Percentiles rank a stretch among this genome's conserved stretches.
phyloP scores from a whole-genome alignment of 1,140 invertebrate genomes.

The Grapholita molesta region DNA sequence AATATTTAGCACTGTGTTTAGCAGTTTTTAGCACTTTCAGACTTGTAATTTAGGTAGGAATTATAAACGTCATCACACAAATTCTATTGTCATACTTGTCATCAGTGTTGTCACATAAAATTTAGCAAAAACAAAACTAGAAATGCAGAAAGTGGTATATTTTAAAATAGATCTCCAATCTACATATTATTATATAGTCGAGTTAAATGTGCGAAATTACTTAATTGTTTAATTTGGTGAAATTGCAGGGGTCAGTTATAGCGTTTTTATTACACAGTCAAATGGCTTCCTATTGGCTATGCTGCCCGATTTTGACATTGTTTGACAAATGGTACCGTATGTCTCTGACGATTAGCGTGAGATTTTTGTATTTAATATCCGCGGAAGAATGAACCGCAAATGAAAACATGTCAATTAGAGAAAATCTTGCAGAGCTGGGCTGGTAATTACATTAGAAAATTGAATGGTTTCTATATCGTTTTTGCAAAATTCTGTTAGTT shows the following conservation, averaged over 20 bases:
- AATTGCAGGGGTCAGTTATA: background rate
- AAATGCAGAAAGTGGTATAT: too few relatives aligned
- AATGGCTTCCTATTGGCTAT: slow-evolving; percentile 18
- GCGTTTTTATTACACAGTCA: background rate
- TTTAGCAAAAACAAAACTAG: too few relatives aligned
- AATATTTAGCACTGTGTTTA: too few relatives aligned
- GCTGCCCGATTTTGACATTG: slow-evolving; percentile 27
- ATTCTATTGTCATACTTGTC: too few relatives aligned
- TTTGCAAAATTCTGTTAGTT: slow-evolving; percentile 28
- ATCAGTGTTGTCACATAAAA: too few relatives aligned
- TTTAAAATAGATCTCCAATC: too few relatives aligned
- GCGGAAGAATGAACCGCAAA: slow-evolving; percentile 49
- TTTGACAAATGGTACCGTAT: slow-evolving; percentile 35
- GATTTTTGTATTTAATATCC: slow-evolving; percentile 20
- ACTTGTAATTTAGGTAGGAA: too few relatives aligned
- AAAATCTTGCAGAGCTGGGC: slow-evolving; percentile 78
- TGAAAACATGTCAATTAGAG: slow-evolving; percentile 67
- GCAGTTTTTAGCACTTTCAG: background rate
- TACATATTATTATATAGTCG: too few relatives aligned
- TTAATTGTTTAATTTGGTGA: background rate
- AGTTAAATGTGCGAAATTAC: too few relatives aligned
- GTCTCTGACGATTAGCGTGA: slow-evolving; percentile 27
- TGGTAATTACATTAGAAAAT: slow-evolving; percentile 72
- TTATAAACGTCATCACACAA: too few relatives aligned
- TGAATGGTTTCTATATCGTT: slow-evolving; percentile 12